These are phyloP conservation scores for Trichogramma evanescens DNA, from an alignment of 2,888 invertebrate genomes.

Conservation along the genomic window DNA sequence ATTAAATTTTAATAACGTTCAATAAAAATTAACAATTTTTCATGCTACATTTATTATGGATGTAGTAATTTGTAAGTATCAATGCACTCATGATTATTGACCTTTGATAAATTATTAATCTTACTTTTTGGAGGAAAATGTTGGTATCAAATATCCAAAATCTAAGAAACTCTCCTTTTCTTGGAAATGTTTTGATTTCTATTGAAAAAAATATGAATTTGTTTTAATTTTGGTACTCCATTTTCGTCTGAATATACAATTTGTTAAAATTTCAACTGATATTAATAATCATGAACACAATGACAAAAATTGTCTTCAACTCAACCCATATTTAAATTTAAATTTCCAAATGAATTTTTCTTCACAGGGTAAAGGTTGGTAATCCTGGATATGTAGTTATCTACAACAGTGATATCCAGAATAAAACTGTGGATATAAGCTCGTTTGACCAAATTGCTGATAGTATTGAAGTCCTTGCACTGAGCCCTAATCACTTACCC, in stretches of 20 bases:
- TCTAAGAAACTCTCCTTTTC: neutral
- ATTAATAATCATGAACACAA: neutral
- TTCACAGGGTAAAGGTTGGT: conserved; percentile 61
- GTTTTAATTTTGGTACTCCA: too few relatives aligned
- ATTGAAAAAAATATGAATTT: neutral
- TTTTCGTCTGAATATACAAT: too few relatives aligned
- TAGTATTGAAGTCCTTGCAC: conserved; percentile 56
- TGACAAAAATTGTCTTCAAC: neutral
- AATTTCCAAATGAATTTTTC: conserved; percentile 15
- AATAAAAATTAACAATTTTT: conserved; percentile 30
- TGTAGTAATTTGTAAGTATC: conserved; percentile 41
- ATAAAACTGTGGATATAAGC: conserved; percentile 54
- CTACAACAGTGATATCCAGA: conserved; percentile 57
- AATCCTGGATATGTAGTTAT: conserved; percentile 70
- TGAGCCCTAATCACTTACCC: conserved; percentile 51
- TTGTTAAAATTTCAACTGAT: neutral
- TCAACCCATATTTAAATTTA: neutral
- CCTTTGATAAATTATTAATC: neutral
- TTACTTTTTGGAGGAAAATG: neutral
- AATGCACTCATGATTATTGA: conserved; percentile 25
- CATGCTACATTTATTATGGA: conserved; percentile 33
- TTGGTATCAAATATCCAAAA: too few relatives aligned
- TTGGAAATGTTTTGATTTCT: neutral
- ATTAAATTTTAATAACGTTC: neutral
- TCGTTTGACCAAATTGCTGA: conserved; percentile 50